phyloP scores from a whole-genome alignment of 1,140 invertebrate species.

The Cotesia vestalis region DNA sequence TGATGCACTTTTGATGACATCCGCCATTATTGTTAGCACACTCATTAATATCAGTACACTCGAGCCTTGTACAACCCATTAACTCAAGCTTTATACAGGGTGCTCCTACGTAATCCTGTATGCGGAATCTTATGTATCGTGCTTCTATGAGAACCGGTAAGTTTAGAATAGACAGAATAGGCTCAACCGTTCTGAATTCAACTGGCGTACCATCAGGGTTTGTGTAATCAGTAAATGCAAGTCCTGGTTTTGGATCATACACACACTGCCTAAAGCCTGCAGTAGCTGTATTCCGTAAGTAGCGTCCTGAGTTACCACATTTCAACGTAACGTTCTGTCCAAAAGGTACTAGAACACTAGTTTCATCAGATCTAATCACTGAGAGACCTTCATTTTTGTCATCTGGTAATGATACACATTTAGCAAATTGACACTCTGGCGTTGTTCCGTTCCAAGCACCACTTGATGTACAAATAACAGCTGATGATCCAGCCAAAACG shows the following conservation, averaged over 20 bases:
- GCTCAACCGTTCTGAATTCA: conserved; percentile 87
- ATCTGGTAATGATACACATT: conserved; percentile 89
- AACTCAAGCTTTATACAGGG: conserved; percentile 92
- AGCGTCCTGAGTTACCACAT: conserved; percentile 80
- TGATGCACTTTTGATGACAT: conserved; percentile 93
- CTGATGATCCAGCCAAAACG: conserved; percentile 85
- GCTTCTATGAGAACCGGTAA: conserved; percentile 92
- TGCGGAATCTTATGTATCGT: conserved; percentile 85
- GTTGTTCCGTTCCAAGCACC: conserved; percentile 94
- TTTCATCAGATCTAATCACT: conserved; percentile 78
- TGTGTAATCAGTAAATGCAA: too few species aligned
- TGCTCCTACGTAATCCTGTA: conserved; percentile 88
- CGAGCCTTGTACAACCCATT: conserved; percentile 90
- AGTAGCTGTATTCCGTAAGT: conserved; percentile 80
- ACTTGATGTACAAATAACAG: conserved; percentile 86
- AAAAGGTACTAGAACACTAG: conserved; percentile 86
- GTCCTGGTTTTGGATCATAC: conserved; percentile 90
- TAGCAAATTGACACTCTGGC: conserved; percentile 92
- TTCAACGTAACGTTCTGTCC: conserved; percentile 88
- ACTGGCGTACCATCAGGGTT: conserved; percentile 93
- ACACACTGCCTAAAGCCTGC: conserved; percentile 91
- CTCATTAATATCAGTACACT: conserved; percentile 93
- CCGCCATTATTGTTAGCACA: conserved; percentile 89
- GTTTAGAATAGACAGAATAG: conserved; percentile 87
- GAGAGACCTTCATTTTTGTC: conserved; percentile 86